Evolutionary conservation across 2,888 invertebrate species (phyloP).

Genomic region (Choristoneura rosaceana): DNA sequence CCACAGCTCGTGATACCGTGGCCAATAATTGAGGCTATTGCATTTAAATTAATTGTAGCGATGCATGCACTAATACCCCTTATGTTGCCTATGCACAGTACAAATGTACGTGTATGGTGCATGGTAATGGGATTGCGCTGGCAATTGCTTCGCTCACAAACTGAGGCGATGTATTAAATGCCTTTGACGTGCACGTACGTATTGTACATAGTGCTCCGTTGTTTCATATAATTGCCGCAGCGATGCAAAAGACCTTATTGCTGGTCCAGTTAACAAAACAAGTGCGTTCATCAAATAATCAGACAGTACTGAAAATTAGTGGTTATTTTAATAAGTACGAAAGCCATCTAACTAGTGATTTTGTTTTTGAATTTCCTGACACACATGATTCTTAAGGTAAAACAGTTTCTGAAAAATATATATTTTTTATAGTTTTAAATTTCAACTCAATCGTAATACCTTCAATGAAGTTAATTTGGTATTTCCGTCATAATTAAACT

Average conservation of each 20-base stretch:
- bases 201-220: slow-evolving; percentile 31
- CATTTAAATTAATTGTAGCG: slow-evolving; percentile 80
- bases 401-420: too few species aligned
- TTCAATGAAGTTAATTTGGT: neutral
- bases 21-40: slow-evolving; percentile 79
- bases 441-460: neutral
- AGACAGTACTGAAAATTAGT: neutral
- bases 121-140: slow-evolving; percentile 71
- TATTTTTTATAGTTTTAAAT: neutral
- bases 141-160: slow-evolving; percentile 77
- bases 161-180: slow-evolving; percentile 68
- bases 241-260: slow-evolving; percentile 28
- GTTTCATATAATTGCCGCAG: slow-evolving; percentile 33
- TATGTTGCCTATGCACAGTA: slow-evolving; percentile 54
- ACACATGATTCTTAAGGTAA: too few species aligned
- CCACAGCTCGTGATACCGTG: slow-evolving; percentile 54
- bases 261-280: neutral
- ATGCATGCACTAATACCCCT: slow-evolving; percentile 70
- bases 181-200: slow-evolving; percentile 65
- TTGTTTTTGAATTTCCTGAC: too few species aligned
- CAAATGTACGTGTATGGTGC: slow-evolving; percentile 62
- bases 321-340: too few species aligned
- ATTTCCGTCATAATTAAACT: neutral
- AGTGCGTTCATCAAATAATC: slow-evolving; percentile 2
- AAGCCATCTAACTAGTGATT: too few species aligned